phyloP scores from a whole-genome alignment of 1,140 invertebrate species.

The Holotrichia oblita region DNA sequence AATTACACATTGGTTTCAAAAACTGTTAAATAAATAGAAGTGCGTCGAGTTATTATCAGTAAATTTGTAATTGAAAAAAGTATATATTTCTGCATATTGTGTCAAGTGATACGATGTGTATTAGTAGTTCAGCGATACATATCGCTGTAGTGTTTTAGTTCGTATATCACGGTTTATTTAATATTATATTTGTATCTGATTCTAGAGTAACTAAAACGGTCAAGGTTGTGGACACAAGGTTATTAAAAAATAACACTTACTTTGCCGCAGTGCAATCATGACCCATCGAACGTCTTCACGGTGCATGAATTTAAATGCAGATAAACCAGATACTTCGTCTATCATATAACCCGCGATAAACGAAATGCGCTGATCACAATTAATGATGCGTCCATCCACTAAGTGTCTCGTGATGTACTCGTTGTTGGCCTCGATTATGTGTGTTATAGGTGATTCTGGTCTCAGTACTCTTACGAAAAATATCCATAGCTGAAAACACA shows the following conservation, averaged over 20 bases:
- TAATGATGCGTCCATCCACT: slow-evolving; percentile 84
- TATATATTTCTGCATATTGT: too few species aligned
- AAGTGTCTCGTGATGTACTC: slow-evolving; percentile 87
- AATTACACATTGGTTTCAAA: too few species aligned
- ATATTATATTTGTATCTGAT: too few species aligned
- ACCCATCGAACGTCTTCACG: slow-evolving; percentile 85
- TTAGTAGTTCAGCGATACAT: too few species aligned
- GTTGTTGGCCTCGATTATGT: slow-evolving; percentile 76
- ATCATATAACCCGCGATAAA: slow-evolving; percentile 86
- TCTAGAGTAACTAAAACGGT: background rate
- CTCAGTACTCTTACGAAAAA: slow-evolving; percentile 61
- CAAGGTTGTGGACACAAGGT: background rate
- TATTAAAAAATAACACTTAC: slow-evolving; percentile 67
- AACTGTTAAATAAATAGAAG: too few species aligned
- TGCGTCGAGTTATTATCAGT: too few species aligned
- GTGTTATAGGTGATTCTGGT: slow-evolving; percentile 73
- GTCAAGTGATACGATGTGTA: too few species aligned
- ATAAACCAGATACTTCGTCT: slow-evolving; percentile 81
- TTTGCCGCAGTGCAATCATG: slow-evolving; percentile 82
- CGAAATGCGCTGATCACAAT: slow-evolving; percentile 86
- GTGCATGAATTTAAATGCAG: slow-evolving; percentile 88
- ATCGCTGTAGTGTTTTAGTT: too few species aligned
- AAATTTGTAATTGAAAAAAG: too few species aligned
- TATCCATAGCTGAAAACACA: slow-evolving; percentile 57
- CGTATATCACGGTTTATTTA: too few species aligned